Percentiles rank a stretch among this genome's conserved stretches.
phyloP scores from a whole-genome alignment of 1,140 invertebrate genomes.

The Callitettix versicolor region DNA sequence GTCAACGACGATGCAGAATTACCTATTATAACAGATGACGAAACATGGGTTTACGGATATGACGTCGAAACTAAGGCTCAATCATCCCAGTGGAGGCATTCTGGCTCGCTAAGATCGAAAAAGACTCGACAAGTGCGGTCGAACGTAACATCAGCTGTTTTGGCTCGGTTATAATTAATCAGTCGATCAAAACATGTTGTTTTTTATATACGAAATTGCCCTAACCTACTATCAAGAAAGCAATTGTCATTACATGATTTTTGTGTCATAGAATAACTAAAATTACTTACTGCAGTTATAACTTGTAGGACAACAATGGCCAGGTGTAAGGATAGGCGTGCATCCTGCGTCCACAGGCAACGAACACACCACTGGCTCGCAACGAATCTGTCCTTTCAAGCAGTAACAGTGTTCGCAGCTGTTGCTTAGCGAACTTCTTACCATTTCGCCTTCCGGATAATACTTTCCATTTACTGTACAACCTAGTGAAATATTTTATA shows the following conservation, averaged over 20 bases:
- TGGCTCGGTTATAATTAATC: too few relatives aligned
- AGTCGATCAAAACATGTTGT: too few relatives aligned
- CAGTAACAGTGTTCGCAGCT: constrained; percentile 74
- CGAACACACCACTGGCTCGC: constrained; percentile 63
- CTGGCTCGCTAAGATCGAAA: too few relatives aligned
- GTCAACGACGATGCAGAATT: too few relatives aligned
- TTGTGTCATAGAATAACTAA: not conserved
- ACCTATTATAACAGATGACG: too few relatives aligned
- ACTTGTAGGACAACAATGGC: constrained; percentile 73
- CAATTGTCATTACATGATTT: not conserved
- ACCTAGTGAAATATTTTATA: not conserved
- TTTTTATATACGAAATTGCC: too few relatives aligned
- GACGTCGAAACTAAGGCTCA: too few relatives aligned
- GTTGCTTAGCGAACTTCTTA: constrained; percentile 45
- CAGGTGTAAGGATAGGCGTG: constrained; percentile 57
- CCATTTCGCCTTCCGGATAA: constrained; percentile 62
- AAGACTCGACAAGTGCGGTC: too few relatives aligned
- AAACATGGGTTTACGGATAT: too few relatives aligned
- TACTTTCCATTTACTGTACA: constrained; percentile 50
- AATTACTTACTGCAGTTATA: constrained; percentile 63
- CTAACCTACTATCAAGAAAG: too few relatives aligned
- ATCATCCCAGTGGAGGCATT: too few relatives aligned
- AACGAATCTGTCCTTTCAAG: constrained; percentile 56
- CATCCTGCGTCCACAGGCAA: constrained; percentile 60
- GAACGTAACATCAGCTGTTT: too few relatives aligned